Conservation (phyloP, 2,113 vertebrate species). For the Carlito syrichta region DNA sequence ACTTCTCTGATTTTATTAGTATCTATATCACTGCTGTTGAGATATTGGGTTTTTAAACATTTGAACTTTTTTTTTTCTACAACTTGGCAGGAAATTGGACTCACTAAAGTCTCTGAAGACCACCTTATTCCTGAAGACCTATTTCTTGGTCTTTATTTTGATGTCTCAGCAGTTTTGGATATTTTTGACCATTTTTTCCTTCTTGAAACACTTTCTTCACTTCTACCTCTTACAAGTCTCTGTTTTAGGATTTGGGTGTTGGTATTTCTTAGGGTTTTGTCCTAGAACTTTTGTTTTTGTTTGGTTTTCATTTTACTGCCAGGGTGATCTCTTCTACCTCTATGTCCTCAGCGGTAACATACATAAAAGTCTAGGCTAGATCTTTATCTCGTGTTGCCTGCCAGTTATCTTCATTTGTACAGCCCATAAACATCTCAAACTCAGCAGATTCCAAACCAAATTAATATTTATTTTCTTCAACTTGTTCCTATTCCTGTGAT, state of each 20-base stretch:
- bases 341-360: not conserved
- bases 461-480: slow-evolving; percentile 42
- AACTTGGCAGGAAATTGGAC: not conserved
- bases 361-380: not conserved
- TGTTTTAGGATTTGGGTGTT: not conserved
- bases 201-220: not conserved
- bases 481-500: not conserved
- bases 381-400: not conserved
- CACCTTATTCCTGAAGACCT: not conserved
- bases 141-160: not conserved
- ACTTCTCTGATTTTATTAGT: not conserved
- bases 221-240: not conserved
- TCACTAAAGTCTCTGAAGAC: not conserved
- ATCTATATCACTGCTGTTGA: not conserved
- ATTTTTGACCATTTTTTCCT: not conserved
- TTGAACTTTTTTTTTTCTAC: not conserved
- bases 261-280: not conserved
- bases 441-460: not conserved
- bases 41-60: not conserved
- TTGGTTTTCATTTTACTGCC: not conserved
- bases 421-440: not conserved
- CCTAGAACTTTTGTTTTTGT: slow-evolving; percentile 2
- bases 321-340: not conserved
- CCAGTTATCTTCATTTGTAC: not conserved
- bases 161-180: not conserved